Evolutionary conservation across 2,888 invertebrate genomes (phyloP).

Genomic region (Pseudoips prasinana): DNA sequence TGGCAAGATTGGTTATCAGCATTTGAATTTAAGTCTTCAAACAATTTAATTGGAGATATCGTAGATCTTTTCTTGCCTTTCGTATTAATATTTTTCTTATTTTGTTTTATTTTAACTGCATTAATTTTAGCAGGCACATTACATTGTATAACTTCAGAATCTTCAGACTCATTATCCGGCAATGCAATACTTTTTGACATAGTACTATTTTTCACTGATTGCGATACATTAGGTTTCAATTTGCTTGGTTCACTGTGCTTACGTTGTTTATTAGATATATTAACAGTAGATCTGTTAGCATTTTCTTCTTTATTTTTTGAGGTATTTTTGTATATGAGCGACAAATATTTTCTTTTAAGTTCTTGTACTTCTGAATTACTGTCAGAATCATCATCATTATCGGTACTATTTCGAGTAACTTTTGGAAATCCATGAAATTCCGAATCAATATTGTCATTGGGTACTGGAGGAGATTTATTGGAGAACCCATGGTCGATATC

Average conservation of each 20-base stretch:
- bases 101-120: too few species aligned
- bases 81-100: not conserved
- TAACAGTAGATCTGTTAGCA: not conserved
- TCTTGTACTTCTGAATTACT: constrained; percentile 10
- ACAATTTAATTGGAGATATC: constrained; percentile 55
- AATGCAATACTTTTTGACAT: too few species aligned
- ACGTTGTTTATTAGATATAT: too few species aligned
- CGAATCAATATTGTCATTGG: too few species aligned
- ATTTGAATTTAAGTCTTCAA: constrained; percentile 29
- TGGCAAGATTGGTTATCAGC: constrained; percentile 14
- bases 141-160: not conserved
- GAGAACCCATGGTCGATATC: too few species aligned
- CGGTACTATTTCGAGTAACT: not conserved
- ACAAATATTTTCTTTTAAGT: constrained; percentile 7
- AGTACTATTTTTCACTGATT: too few species aligned
- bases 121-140: too few species aligned
- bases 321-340: constrained; percentile 4
- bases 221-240: too few species aligned
- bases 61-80: not conserved
- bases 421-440: not conserved
- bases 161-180: too few species aligned
- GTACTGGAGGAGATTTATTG: too few species aligned
- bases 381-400: constrained; percentile 4
- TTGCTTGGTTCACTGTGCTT: too few species aligned
- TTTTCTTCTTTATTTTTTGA: constrained; percentile 1